Percentiles rank a stretch among this genome's conserved stretches.
These are phyloP conservation scores for Trinectes maculatus DNA, from an alignment of 2,113 vertebrate species.

Conservation along the genomic window DNA sequence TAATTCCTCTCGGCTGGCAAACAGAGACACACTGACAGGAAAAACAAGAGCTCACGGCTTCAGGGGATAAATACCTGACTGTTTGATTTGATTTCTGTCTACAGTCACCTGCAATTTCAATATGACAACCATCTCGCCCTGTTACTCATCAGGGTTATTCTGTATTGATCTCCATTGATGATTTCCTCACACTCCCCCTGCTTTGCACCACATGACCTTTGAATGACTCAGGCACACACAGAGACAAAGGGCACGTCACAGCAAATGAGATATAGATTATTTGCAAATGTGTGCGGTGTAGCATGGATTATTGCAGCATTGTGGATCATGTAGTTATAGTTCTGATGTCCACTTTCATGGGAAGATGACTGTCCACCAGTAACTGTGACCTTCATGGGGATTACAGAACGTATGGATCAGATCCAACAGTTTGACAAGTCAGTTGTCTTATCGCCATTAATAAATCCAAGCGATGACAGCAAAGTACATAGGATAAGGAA, in stretches of 20 bases:
- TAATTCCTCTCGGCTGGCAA: neutral
- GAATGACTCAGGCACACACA: constrained; percentile 22
- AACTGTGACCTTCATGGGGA: constrained; percentile 57
- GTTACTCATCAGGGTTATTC: constrained; percentile 16
- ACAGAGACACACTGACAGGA: constrained; percentile 4
- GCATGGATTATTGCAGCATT: constrained; percentile 51
- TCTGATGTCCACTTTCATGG: constrained; percentile 34
- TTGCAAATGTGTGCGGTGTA: constrained; percentile 46
- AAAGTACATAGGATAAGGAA: constrained; percentile 33
- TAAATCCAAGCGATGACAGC: constrained; percentile 27
- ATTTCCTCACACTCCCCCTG: constrained; percentile 52
- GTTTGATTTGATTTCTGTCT: constrained; percentile 27
- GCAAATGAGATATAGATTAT: constrained; percentile 76
- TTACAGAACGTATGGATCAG: constrained; percentile 45
- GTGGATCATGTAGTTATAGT: constrained; percentile 17
- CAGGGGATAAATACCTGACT: neutral
- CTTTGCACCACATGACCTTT: constrained; percentile 67
- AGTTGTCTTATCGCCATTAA: constrained; percentile 46
- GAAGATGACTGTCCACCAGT: constrained; percentile 40
- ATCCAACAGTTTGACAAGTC: constrained; percentile 48
- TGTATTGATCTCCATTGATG: constrained; percentile 66
- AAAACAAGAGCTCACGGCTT: constrained; percentile 17
- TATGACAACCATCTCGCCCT: constrained; percentile 48
- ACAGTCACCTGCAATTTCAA: constrained; percentile 18
- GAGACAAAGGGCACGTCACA: constrained; percentile 69